These are phyloP conservation scores for Capitulum mitella DNA, from an alignment of 2,888 invertebrate species.

Conservation along the genomic window DNA sequence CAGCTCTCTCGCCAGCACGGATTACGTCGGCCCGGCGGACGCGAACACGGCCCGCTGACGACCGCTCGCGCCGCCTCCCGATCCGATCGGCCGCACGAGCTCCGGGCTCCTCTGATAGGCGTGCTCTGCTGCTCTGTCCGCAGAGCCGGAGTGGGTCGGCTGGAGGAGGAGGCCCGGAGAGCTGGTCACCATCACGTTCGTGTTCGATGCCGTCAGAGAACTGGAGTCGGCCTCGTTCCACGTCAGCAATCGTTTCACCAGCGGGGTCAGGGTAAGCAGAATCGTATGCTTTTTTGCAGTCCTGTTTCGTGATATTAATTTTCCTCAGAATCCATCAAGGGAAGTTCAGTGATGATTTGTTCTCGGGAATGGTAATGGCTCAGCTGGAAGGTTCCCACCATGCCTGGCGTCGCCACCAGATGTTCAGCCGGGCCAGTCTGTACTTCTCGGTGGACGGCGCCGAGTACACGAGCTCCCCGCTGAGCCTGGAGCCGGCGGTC, in stretches of 20 bases:
- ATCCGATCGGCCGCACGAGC: no score
- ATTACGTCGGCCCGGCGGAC: no score
- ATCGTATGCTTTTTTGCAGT: no score
- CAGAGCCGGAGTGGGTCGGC: slow-evolving; percentile 23
- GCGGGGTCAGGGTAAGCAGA: background rate
- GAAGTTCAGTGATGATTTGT: no score
- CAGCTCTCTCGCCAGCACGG: no score
- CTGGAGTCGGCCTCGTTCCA: background rate
- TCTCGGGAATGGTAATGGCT: no score
- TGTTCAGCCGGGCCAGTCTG: slow-evolving; percentile 71
- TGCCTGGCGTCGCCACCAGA: slow-evolving; percentile 49
- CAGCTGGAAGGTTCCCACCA: no score
- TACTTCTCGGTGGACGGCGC: slow-evolving; percentile 70
- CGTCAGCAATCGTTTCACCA: slow-evolving; percentile 20
- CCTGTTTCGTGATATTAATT: no score
- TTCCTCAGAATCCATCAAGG: no score
- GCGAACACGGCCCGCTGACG: no score
- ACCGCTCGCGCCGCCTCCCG: no score
- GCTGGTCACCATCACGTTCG: background rate
- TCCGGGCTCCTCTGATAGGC: no score
- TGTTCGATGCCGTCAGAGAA: background rate
- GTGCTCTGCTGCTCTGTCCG: background rate
- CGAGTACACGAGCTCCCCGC: slow-evolving; percentile 66
- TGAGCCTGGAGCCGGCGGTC: slow-evolving; percentile 59
- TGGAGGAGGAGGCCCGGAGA: slow-evolving; percentile 14